Evolutionary conservation across 1,140 invertebrate genomes (phyloP).

Genomic region (Argopecten irradians): DNA sequence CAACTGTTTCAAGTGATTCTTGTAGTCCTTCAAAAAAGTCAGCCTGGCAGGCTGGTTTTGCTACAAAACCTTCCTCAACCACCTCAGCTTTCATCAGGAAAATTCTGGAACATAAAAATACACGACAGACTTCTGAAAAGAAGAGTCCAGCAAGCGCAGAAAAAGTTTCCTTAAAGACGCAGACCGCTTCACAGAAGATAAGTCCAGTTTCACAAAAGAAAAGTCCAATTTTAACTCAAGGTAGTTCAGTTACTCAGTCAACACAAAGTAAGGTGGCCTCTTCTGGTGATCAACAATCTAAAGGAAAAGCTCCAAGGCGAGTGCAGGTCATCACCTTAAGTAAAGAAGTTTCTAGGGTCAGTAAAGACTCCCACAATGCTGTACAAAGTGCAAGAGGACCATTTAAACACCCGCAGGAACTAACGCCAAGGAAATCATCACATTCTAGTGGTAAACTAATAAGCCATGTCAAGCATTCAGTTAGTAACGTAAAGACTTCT

Average conservation of each 20-base stretch:
- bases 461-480: background rate
- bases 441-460: background rate
- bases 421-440: background rate
- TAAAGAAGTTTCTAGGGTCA: background rate
- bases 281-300: background rate
- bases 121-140: background rate
- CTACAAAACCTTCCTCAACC: background rate
- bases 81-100: background rate
- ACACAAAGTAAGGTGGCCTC: background rate
- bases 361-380: slow-evolving; percentile 6
- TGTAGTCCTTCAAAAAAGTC: background rate
- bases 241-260: background rate
- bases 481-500: background rate
- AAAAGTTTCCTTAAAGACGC: background rate
- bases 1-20: background rate
- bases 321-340: background rate
- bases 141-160: background rate
- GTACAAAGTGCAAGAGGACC: background rate
- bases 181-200: background rate
- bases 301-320: background rate
- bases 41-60: slow-evolving; percentile 4
- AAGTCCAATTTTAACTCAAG: background rate
- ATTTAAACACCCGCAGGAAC: background rate
- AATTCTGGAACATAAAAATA: background rate
- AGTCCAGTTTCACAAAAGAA: background rate